Evolutionary conservation across 2,113 vertebrate genomes (phyloP), one percentile per base, ranked within the genome.

Genomic region (Heterocephalus glaber): DNA sequence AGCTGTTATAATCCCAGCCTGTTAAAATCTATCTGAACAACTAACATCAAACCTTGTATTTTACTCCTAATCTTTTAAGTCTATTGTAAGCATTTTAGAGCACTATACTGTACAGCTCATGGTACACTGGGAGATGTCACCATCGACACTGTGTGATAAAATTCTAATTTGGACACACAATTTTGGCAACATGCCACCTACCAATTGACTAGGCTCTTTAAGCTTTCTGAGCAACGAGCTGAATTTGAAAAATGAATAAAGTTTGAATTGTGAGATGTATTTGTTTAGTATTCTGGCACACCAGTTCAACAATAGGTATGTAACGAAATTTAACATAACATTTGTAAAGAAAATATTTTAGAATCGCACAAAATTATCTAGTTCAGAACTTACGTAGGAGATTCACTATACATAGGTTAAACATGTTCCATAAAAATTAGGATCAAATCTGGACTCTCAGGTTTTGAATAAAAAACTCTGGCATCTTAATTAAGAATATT

Each of bases 101-200:
- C 33, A 85, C 68, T 56, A 84, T 4, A 87, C 13, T 16, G 7
- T 49, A 4, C 19, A 90, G 30, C n/a, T 95, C 13, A 52, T 7
- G 68, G 9, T 79, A 24, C 2, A 14, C 22, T 10, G 86, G 61
- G 54, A 84, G 60, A 58, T 86, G 49, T 38, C 30, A 63, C 2
- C 49, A 61, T 60, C 33, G 58, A 11, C 2, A 60, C 63, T 87
- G 56, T 91, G 74, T 77, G 72, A 77, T 81, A 61, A 92, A 94
- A 60, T 70, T 92, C 54, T 90, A 81, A 90, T 60, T 26, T 77
- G 33, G 56, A 12, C 38, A 66, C 5, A 79, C 13, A 66, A 12
- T 87, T 94, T 92, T 88, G 85, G 30, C 76, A 90, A 35, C 72
- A 90, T 74, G 19, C 63, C 76, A 91, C 77, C 49, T 90, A 89